phyloP scores from a whole-genome alignment of 2,888 invertebrate genomes.

The Oscheius sp. region DNA sequence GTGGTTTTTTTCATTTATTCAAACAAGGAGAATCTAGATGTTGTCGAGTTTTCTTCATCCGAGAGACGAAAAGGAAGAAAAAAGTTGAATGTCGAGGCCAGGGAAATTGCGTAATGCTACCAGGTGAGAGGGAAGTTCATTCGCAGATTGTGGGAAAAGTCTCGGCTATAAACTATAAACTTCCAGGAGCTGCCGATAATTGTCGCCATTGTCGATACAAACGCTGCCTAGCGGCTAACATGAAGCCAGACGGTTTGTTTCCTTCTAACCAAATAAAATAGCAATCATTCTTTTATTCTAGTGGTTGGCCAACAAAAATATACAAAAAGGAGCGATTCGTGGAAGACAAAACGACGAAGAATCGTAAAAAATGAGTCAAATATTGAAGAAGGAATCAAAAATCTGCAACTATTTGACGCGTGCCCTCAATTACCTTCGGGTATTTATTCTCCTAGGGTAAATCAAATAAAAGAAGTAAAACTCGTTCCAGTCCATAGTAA shows the following conservation, averaged over 20 bases:
- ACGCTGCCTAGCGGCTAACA: constrained; percentile 2
- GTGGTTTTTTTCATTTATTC: background rate
- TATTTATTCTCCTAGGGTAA: background rate
- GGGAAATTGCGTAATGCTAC: background rate
- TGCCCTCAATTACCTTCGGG: background rate
- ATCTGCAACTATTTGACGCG: background rate
- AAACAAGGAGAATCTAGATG: background rate
- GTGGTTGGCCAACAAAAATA: background rate
- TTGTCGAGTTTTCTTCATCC: constrained; percentile 1
- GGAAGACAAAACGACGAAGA: background rate
- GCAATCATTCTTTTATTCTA: background rate
- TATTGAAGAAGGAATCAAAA: background rate
- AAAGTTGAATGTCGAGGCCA: background rate
- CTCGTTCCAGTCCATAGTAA: too few relatives aligned
- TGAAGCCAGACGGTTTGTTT: constrained; percentile 1
- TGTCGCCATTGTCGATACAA: background rate
- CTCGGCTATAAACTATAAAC: too few relatives aligned
- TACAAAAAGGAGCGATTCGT: background rate
- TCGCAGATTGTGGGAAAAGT: too few relatives aligned
- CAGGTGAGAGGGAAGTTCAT: too few relatives aligned
- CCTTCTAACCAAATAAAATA: background rate
- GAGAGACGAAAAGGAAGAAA: background rate
- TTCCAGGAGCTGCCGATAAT: background rate
- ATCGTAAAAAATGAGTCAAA: background rate
- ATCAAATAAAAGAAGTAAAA: background rate